These are phyloP conservation scores for Sebastes alutus DNA, from an alignment of 2,797 vertebrate species.

Conservation along the genomic window DNA sequence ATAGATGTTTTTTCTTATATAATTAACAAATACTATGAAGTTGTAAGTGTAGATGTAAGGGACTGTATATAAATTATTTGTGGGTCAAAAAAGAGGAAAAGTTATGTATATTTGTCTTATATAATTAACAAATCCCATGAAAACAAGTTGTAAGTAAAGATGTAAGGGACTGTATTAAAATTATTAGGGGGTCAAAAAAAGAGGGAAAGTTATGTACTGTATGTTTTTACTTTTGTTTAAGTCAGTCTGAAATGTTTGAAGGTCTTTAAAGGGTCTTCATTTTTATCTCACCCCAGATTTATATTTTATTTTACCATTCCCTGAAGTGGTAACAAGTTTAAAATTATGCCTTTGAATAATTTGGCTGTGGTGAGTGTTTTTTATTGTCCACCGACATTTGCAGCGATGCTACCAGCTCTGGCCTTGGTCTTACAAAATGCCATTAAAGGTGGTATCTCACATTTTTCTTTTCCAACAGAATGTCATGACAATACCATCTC, in stretches of 20 bases:
- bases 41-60: background rate
- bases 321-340: too few species aligned
- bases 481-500: slow-evolving; percentile 68
- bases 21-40: background rate
- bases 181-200: background rate
- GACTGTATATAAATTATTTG: background rate
- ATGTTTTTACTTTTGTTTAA: too few species aligned
- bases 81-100: too few species aligned
- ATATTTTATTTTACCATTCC: too few species aligned
- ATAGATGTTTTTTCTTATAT: too few species aligned
- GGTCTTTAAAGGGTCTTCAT: too few species aligned
- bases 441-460: slow-evolving; percentile 37
- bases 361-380: too few species aligned
- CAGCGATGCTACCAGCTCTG: background rate
- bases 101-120: too few species aligned
- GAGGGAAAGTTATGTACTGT: too few species aligned
- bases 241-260: too few species aligned
- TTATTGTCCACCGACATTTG: background rate
- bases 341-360: too few species aligned
- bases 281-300: too few species aligned
- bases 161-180: background rate
- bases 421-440: slow-evolving; percentile 32
- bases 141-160: background rate
- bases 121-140: background rate
- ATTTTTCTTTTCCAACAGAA: slow-evolving; percentile 31